phyloP scores from a whole-genome alignment of 2,113 vertebrate species.

The Dascyllus trimaculatus region DNA sequence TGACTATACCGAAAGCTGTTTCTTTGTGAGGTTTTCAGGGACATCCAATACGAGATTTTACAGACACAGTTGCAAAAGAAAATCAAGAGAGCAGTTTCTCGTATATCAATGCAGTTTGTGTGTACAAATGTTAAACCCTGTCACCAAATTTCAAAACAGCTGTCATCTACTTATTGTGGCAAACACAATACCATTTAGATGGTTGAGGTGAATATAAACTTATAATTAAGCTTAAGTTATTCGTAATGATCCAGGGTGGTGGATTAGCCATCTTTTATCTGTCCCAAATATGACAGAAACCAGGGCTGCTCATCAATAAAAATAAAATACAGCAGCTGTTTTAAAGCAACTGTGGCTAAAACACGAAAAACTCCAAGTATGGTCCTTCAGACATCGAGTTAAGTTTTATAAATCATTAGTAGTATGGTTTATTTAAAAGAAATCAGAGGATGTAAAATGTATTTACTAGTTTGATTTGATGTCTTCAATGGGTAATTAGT shows the following conservation, averaged over 20 bases:
- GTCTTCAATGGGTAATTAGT: slow-evolving; percentile 54
- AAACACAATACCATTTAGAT: background rate
- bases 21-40: background rate
- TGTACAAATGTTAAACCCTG: background rate
- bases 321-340: background rate
- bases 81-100: background rate
- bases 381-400: slow-evolving; percentile 15
- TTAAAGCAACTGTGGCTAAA: background rate
- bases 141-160: no score
- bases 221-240: background rate
- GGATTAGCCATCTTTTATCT: background rate
- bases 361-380: background rate
- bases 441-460: slow-evolving; percentile 30
- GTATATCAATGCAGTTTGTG: background rate
- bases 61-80: no score
- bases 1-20: background rate
- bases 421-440: slow-evolving; percentile 9
- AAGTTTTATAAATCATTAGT: slow-evolving; percentile 20
- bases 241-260: background rate
- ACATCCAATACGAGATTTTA: background rate
- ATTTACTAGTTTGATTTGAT: slow-evolving; percentile 21
- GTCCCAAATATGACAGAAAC: background rate
- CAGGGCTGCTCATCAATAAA: no score
- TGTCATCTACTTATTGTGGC: background rate
- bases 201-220: background rate